Conservation (phyloP, 2,888 invertebrate genomes). For the Eupeodes latifasciatus region DNA sequence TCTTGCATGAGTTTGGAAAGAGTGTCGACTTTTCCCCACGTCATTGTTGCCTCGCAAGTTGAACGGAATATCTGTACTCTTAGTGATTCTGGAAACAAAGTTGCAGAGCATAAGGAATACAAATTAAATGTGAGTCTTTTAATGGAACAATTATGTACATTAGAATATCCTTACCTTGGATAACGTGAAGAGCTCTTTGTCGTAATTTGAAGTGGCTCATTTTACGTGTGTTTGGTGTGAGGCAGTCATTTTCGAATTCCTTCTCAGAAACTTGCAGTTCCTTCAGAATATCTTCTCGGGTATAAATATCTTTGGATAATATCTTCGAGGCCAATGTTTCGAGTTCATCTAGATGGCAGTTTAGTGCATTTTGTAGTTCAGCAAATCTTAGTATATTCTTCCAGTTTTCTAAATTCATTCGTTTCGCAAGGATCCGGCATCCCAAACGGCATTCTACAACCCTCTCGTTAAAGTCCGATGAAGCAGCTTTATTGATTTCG, state of each 20-base stretch:
- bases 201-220: constrained; percentile 90
- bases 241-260: constrained; percentile 88
- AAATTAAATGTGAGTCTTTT: background rate
- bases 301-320: constrained; percentile 88
- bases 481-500: constrained; percentile 97
- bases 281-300: constrained; percentile 88
- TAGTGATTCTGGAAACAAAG: constrained; percentile 88
- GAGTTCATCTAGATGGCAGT: constrained; percentile 88
- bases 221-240: constrained; percentile 87
- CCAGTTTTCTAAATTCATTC: constrained; percentile 87
- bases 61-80: constrained; percentile 92
- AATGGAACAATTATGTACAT: background rate
- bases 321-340: constrained; percentile 87
- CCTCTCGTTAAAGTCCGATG: constrained; percentile 94
- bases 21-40: constrained; percentile 84
- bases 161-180: constrained; percentile 86
- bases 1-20: constrained; percentile 94
- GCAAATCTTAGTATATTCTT: constrained; percentile 88
- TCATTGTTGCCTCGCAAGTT: constrained; percentile 84
- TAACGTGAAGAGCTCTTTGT: constrained; percentile 95
- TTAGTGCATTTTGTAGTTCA: constrained; percentile 89
- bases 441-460: constrained; percentile 97
- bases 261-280: constrained; percentile 86
- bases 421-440: constrained; percentile 91
- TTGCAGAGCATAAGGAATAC: background rate